phyloP scores from a whole-genome alignment of 2,113 vertebrate genomes.

The Calonectris borealis region DNA sequence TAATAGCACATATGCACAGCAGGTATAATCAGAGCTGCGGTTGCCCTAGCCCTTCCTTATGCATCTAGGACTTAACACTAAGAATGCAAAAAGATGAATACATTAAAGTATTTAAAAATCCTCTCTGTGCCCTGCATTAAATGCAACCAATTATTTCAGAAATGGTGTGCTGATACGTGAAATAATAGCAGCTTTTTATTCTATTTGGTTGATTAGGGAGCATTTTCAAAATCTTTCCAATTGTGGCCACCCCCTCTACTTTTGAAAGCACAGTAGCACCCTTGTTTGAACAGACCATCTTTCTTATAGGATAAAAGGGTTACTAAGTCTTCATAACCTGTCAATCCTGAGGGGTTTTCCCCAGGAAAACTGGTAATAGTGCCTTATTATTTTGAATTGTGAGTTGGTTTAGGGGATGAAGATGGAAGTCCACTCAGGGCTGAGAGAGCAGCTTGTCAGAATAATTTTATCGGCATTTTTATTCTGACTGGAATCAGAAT shows the following conservation, averaged over 20 bases:
- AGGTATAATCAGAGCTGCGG: constrained; percentile 6
- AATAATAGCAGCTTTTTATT: constrained; percentile 40
- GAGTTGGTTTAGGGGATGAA: constrained; percentile 41
- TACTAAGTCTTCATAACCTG: constrained; percentile 46
- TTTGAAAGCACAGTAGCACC: constrained; percentile 28
- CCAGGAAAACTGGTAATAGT: constrained; percentile 41
- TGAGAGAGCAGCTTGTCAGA: constrained; percentile 45
- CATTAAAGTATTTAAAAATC: neutral
- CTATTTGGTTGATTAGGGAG: constrained; percentile 1
- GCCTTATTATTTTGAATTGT: constrained; percentile 70
- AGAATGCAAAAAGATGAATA: neutral
- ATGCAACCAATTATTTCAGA: neutral
- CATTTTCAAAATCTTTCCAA: constrained; percentile 36
- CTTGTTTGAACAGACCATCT: constrained; percentile 65
- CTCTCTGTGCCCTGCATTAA: neutral
- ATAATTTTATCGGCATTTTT: constrained; percentile 44
- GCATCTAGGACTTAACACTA: neutral
- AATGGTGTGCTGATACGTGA: neutral
- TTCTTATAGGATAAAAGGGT: constrained; percentile 54
- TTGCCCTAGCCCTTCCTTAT: neutral
- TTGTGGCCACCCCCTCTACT: neutral
- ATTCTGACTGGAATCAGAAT: constrained; percentile 53
- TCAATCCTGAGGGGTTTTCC: constrained; percentile 44
- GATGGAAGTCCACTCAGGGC: constrained; percentile 56
- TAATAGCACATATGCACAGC: constrained; percentile 26